Percentiles rank a stretch among this genome's conserved stretches.
Conservation (phyloP, 2,888 invertebrate species). For the Habroteleia sp. region DNA sequence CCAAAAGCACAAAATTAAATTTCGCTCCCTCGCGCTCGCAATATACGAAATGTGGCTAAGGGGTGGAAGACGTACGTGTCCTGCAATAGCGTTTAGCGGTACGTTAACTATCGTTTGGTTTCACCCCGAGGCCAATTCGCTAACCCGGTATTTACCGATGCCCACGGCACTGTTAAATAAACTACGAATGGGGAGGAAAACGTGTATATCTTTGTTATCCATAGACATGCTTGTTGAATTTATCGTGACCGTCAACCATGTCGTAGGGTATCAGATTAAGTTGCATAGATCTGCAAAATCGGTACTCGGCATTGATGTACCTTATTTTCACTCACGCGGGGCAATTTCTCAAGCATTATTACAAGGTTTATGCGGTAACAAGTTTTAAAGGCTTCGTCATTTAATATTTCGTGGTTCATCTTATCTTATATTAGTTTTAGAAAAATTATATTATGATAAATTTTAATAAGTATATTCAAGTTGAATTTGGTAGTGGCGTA, state of each 20-base stretch:
- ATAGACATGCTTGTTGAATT: conserved; percentile 61
- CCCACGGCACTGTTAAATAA: conserved; percentile 80
- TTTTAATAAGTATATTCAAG: too few species aligned
- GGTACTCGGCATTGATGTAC: conserved; percentile 25
- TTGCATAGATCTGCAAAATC: conserved; percentile 56
- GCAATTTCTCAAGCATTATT: conserved; percentile 9
- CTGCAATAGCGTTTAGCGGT: conserved; percentile 80
- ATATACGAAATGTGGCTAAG: conserved; percentile 72
- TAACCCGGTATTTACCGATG: conserved; percentile 81
- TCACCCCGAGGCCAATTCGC: conserved; percentile 80
- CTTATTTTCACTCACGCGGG: conserved; percentile 9
- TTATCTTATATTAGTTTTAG: conserved; percentile 3
- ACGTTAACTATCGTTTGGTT: conserved; percentile 80
- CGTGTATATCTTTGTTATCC: conserved; percentile 63
- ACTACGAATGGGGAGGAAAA: conserved; percentile 71
- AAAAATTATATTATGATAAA: too few species aligned
- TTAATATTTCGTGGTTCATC: too few species aligned
- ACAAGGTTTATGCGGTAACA: conserved; percentile 8
- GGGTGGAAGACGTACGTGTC: conserved; percentile 68
- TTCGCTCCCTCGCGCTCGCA: conserved; percentile 77
- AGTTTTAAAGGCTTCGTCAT: conserved; percentile 29
- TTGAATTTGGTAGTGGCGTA: too few species aligned
- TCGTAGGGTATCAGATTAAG: conserved; percentile 59
- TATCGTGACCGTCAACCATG: conserved; percentile 53
- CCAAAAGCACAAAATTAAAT: conserved; percentile 81